A percentile compares a stretch with the other conserved stretches of the same genome.
phyloP scores from a whole-genome alignment of 2,888 invertebrate genomes.

The Acanthosepion pharaonis region DNA sequence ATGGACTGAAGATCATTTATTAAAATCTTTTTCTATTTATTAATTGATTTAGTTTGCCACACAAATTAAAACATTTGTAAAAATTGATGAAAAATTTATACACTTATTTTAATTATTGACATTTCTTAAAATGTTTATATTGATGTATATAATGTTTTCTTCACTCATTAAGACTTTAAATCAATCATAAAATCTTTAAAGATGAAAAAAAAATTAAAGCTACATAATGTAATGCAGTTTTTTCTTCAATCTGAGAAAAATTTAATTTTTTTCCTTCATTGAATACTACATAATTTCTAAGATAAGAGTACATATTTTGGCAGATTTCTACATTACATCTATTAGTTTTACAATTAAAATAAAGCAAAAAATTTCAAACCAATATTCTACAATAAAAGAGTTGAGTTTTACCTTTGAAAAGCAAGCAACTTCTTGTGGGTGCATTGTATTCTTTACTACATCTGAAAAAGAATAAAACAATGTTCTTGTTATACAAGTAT shows the following conservation, averaged over 20 bases:
- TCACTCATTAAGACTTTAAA: no score
- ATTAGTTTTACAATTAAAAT: not conserved
- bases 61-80: no score
- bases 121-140: no score
- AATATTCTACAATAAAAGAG: not conserved
- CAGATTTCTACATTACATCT: not conserved
- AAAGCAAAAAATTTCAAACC: not conserved
- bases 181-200: not conserved
- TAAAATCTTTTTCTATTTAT: no score
- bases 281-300: no score
- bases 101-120: no score
- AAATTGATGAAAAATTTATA: no score
- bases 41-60: no score
- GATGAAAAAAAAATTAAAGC: not conserved
- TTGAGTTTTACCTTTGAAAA: not conserved
- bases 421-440: not conserved
- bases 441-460: conserved; percentile 10
- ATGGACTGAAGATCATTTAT: no score
- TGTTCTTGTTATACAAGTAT: not conserved
- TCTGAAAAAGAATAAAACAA: conserved; percentile 40
- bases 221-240: not conserved
- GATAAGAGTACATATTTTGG: no score
- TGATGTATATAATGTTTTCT: no score
- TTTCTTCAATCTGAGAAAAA: not conserved
- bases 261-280: no score